Percentiles rank a stretch among this genome's conserved stretches.
Evolutionary conservation across 2,797 vertebrate species (phyloP).

Genomic region (Anisognathus igniventris): DNA sequence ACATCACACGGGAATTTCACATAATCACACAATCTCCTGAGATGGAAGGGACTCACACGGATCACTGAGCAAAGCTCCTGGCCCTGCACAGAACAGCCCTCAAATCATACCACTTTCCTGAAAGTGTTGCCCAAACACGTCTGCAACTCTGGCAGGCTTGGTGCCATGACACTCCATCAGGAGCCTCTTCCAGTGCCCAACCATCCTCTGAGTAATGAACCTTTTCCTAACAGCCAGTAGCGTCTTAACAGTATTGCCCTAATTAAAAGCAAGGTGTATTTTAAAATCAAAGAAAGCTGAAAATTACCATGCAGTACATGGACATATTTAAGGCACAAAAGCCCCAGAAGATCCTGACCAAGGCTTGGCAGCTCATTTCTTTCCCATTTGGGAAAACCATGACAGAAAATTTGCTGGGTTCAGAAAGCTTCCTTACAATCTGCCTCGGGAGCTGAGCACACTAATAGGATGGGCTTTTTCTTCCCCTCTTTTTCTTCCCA

Average conservation of each 20-base stretch:
- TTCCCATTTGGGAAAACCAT: neutral
- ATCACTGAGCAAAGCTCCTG: neutral
- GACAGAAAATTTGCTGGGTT: neutral
- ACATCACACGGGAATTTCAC: neutral
- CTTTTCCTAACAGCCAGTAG: neutral
- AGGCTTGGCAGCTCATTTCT: neutral
- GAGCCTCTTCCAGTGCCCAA: neutral
- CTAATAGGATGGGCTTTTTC: neutral
- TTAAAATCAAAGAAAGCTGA: neutral
- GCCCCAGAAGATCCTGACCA: neutral
- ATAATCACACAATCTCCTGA: neutral
- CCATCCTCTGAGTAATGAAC: neutral
- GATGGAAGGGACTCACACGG: neutral
- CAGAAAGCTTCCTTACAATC: neutral
- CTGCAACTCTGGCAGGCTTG: neutral
- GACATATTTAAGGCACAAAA: neutral
- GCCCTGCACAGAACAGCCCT: neutral
- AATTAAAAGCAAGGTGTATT: neutral
- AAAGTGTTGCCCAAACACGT: neutral
- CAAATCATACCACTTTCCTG: fast-evolving
- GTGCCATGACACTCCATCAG: neutral
- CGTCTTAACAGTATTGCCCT: neutral
- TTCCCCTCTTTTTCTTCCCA: neutral
- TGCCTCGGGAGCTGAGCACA: neutral
- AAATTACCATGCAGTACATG: neutral